These are phyloP conservation scores for Bufo bufo DNA, from an alignment of 2,113 vertebrate species.

Conservation along the genomic window DNA sequence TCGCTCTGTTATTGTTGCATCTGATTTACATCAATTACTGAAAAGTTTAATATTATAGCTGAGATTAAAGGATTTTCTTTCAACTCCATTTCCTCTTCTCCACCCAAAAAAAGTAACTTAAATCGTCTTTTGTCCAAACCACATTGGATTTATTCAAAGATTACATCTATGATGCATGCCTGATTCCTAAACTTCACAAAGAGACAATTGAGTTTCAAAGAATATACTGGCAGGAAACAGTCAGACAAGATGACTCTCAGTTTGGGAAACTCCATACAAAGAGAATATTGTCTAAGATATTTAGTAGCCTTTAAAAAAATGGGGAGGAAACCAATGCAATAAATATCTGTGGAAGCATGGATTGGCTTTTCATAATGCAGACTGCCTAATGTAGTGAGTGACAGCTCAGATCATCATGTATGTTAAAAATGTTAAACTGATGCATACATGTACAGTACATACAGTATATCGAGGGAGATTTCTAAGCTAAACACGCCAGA, in stretches of 20 bases:
- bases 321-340: not conserved
- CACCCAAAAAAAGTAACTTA: conserved; percentile 48
- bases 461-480: too few species aligned
- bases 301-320: not conserved
- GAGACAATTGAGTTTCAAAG: conserved; percentile 56
- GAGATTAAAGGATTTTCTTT: conserved; percentile 50
- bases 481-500: too few species aligned
- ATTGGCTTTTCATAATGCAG: not conserved
- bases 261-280: conserved; percentile 53
- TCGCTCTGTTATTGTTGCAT: conserved; percentile 20
- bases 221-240: conserved; percentile 52
- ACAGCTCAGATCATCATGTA: not conserved
- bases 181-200: conserved; percentile 53
- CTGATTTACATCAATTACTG: conserved; percentile 38
- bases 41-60: conserved; percentile 27
- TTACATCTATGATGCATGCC: conserved; percentile 51
- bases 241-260: conserved; percentile 50
- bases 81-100: conserved; percentile 51
- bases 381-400: not conserved
- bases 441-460: not conserved
- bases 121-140: conserved; percentile 50
- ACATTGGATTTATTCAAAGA: conserved; percentile 57
- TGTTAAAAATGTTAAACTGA: not conserved
- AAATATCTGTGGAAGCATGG: not conserved
- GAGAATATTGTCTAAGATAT: conserved; percentile 49